Evolutionary conservation across 2,888 invertebrate species (phyloP), one percentile per base, ranked within the genome.

Genomic region (Ectemnius cavifrons): DNA sequence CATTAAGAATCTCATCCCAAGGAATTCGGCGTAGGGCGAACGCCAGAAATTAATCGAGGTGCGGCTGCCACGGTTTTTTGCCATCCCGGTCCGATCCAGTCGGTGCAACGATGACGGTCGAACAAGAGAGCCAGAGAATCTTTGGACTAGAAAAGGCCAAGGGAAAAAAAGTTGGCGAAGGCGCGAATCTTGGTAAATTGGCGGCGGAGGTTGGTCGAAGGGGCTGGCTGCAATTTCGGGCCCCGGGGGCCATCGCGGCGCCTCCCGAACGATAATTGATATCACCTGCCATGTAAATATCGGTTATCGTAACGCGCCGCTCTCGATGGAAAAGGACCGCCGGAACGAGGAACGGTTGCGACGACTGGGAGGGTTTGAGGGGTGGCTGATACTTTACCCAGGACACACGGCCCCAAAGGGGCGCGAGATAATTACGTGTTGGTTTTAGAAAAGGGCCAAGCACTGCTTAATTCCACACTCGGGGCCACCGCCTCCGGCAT

Each of bases 271-370:
- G 84, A 84, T 89, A 90, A 90, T 90, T 89, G 90, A 90, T 90
- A 90, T 90, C 90, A 89, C 90, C 90, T 89, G 88, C 88, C 89
- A 88, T 89, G 89, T 89, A 89, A 90, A 89, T 87, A 88, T 89
- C 83, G 86, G 89, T 85, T 89, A 82, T 83, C 82, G 78, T 71
- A 77, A 67, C 59, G 73, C 70, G 74, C 68, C 63, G 75, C 74
- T 77, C 83, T 82, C 79, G 85, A 81, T 84, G 81, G 80, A 81
- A 83, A 80, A 67, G 74, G 69, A 64, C 77, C 79, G 63, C 68
- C 60, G 28, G 61, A 62, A 77, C 74, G 82, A 77, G 84, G 79
- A 85, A 37, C 37, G 37, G 37, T 37, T 4, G 37, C 37, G 37
- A 37, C 11, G 37, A 37, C 8, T 6, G 37, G 11, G 37, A 8